A percentile compares a stretch with the other conserved stretches of the same genome.
These are phyloP conservation scores for Nibea coibor DNA, from an alignment of 2,113 vertebrate species.

Conservation along the genomic window DNA sequence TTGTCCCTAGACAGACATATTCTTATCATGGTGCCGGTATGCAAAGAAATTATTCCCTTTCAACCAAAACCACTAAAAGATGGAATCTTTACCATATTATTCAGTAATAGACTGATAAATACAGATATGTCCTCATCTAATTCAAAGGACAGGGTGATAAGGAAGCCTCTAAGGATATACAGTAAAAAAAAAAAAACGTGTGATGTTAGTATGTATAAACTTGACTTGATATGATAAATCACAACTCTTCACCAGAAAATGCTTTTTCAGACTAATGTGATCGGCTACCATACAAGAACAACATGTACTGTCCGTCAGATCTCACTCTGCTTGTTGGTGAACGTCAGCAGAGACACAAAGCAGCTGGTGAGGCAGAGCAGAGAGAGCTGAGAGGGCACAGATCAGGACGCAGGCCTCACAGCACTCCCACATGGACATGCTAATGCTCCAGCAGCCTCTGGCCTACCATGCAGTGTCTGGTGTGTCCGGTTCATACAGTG, in stretches of 20 bases:
- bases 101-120: not conserved
- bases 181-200: not conserved
- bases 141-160: not conserved
- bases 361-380: conserved; percentile 41
- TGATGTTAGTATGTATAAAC: not conserved
- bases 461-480: conserved; percentile 21
- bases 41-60: too few species aligned
- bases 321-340: not conserved
- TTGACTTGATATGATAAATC: not conserved
- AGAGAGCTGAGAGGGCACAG: conserved; percentile 23
- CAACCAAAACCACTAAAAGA: not conserved
- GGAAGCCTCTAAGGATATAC: not conserved
- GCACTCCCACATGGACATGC: conserved; percentile 47
- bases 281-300: not conserved
- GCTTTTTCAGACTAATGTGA: not conserved
- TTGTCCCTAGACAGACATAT: too few species aligned
- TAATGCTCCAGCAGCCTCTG: conserved; percentile 14
- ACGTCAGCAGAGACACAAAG: conserved; percentile 27
- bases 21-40: too few species aligned
- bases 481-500: conserved; percentile 21
- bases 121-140: not conserved
- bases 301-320: not conserved
- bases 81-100: not conserved
- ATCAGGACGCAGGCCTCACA: conserved; percentile 33
- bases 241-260: not conserved